Base-by-base conservation (phyloP, 1,140 invertebrate genomes). In the Mizuhopecten yessoensis region DNA sequence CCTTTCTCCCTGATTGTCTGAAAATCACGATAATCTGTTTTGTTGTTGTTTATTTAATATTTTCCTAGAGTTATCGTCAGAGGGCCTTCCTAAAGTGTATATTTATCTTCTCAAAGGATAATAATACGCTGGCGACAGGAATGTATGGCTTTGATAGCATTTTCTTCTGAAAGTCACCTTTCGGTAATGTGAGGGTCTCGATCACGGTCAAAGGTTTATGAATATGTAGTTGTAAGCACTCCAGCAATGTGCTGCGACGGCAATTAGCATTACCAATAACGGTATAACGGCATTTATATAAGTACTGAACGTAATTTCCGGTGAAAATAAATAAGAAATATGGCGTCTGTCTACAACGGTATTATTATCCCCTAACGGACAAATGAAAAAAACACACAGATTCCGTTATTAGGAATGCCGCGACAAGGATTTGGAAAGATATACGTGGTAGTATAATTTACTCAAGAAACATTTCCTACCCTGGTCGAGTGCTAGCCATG, bases 301-400 rank as follows among this genome's bases (percentile, higher is more conserved):
- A 75, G 57, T 75, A 75, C 57, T 0, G 57, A 11, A n/a, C 57
- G 57, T 75, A 75, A 75, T 75, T 75, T 75, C 57, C 57, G 57
- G 57, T n/a, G 57, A 75, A 75, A 75, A 75, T 75, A 75, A 75
- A 75, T n/a, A 75, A 75, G 57, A 75, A 75, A n/a, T 75, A 75
- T 75, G 57, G 57, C 57, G 57, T 75, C 57, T 75, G 57, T n/a
- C 57, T n/a, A 75, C 9, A 75, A n/a, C n/a, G n/a, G 57, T 75
- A n/a, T 75, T 75, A 75, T 75, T 75, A 75, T 75, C 57, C 57
- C 29, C 57, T 75, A 75, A 75, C 9, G 11, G 57, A 23, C 9
- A 75, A 75, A 5, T 23, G 29, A n/a, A 17, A 29, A 5, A n/a
- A 75, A 75, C 5, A 17, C 11, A n/a, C 57, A 17, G 57, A 75